Percentiles rank a stretch among this genome's conserved stretches.
phyloP scores from a whole-genome alignment of 2,113 vertebrate genomes.

The Periophthalmus modestus region DNA sequence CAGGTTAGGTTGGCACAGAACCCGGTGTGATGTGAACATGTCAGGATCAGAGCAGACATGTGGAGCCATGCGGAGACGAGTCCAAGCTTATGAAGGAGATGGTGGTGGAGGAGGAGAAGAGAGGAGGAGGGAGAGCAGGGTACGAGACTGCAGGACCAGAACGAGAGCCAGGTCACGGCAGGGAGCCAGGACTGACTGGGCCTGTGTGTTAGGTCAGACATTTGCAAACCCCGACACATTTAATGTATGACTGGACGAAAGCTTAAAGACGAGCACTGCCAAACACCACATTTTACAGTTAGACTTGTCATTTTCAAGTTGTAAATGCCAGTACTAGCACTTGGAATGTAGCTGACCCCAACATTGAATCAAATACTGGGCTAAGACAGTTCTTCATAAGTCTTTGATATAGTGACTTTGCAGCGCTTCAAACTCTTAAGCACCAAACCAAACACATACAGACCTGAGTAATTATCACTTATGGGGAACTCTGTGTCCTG shows the following conservation, averaged over 20 bases:
- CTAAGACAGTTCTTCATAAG: background rate
- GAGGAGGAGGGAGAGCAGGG: constrained; percentile 29
- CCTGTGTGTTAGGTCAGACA: constrained; percentile 54
- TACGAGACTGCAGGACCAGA: constrained; percentile 56
- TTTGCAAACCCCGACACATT: background rate
- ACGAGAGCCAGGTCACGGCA: constrained; percentile 63
- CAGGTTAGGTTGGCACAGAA: background rate
- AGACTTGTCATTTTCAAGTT: too few species aligned
- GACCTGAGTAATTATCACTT: background rate
- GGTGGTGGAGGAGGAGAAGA: constrained; percentile 34
- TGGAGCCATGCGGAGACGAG: constrained; percentile 27
- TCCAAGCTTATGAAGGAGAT: constrained; percentile 38
- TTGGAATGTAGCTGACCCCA: background rate
- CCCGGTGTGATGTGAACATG: constrained; percentile 28
- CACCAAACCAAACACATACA: background rate
- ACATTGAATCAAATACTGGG: background rate
- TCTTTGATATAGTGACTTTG: background rate
- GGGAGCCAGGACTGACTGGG: constrained; percentile 67
- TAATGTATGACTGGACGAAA: background rate
- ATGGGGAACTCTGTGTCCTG: background rate
- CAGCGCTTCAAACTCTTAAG: background rate
- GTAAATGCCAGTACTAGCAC: too few species aligned
- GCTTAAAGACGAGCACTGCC: background rate
- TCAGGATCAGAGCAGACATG: constrained; percentile 27
- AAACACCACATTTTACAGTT: too few species aligned